Evolutionary conservation across 1,140 invertebrate genomes (phyloP), one percentile per base, ranked within the genome.

Genomic region (Drepana arcuata): DNA sequence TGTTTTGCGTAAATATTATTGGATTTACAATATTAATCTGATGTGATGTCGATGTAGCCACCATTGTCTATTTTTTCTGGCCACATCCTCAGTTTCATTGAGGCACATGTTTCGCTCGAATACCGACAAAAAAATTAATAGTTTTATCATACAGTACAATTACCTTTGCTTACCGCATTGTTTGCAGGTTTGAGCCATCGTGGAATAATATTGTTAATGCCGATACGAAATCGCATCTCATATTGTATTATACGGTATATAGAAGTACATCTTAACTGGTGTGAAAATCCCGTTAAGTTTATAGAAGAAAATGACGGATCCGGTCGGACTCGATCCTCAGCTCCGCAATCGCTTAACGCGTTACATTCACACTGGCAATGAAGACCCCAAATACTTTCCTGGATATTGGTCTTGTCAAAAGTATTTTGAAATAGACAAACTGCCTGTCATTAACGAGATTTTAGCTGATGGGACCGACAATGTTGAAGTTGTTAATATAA

Each of bases 301-400:
- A 32, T 2, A 6, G 11, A 49, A 36, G 16, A 49, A 43, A 38
- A 50, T 38, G 40, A 54, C 32, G 26, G 45, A 53, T 25, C 30
- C 44, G 21, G 21, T 29, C 31, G 33, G 33, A 28, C 54, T 81
- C 25, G 59, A 72, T 46, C 54, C 61, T 12, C 42, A 46, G 40
- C 34, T 73, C 13, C 51, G 51, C 28, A 77, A 71, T 43, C 75
- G 75, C 14, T 45, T 87, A 27, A 68, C 54, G 23, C 69, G 84
- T 28, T 87, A 73, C 53, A 52, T 88, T 7, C 86, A 86, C 25
- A 72, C 86, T 41, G 87, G 87, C 7, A 85, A 84, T 61, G 86
- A 87, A 50, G 54, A 78, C 29, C 80, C 84, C 0, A 83, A 83
- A 38, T 88, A 87, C 48, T 86, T 80, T 36, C 85, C 87, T 39